A percentile compares a stretch with the other conserved stretches of the same genome.
These are phyloP conservation scores for Diprion similis DNA, from an alignment of 1,140 invertebrate species.

Conservation along the genomic window DNA sequence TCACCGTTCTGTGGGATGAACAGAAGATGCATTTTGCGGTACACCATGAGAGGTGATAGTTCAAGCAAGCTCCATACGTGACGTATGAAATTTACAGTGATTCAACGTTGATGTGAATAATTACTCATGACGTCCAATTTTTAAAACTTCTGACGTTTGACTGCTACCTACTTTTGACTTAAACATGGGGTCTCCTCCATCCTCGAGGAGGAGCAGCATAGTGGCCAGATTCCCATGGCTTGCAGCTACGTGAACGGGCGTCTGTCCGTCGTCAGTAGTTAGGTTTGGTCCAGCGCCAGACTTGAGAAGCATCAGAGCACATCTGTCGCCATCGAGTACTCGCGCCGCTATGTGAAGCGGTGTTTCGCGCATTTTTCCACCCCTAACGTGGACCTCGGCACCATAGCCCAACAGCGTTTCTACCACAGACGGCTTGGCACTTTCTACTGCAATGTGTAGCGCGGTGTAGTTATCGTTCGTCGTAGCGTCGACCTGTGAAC, in stretches of 20 bases:
- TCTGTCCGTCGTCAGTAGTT: constrained; percentile 90
- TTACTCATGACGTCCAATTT: neutral
- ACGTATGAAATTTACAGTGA: no score
- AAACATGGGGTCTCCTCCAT: constrained; percentile 87
- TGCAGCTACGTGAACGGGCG: constrained; percentile 91
- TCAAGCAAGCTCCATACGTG: no score
- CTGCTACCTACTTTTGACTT: constrained; percentile 80
- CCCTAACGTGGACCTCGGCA: constrained; percentile 95
- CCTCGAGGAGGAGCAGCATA: constrained; percentile 84
- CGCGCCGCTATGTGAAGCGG: constrained; percentile 95
- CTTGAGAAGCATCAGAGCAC: constrained; percentile 96
- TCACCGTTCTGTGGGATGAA: constrained; percentile 81
- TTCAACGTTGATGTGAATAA: no score
- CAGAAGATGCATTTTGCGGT: no score
- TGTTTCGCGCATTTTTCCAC: constrained; percentile 87
- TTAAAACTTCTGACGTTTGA: neutral
- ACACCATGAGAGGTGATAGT: no score
- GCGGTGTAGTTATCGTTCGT: constrained; percentile 96
- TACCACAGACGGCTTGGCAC: constrained; percentile 93
- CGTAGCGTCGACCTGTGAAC: constrained; percentile 50
- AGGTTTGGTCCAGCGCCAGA: constrained; percentile 96
- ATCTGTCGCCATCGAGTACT: constrained; percentile 92
- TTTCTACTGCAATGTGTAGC: constrained; percentile 98
- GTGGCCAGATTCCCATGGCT: constrained; percentile 87
- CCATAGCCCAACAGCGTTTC: constrained; percentile 96